These are phyloP conservation scores for Mesorhabditis belari DNA, from an alignment of 2,888 invertebrate genomes.

Conservation along the genomic window DNA sequence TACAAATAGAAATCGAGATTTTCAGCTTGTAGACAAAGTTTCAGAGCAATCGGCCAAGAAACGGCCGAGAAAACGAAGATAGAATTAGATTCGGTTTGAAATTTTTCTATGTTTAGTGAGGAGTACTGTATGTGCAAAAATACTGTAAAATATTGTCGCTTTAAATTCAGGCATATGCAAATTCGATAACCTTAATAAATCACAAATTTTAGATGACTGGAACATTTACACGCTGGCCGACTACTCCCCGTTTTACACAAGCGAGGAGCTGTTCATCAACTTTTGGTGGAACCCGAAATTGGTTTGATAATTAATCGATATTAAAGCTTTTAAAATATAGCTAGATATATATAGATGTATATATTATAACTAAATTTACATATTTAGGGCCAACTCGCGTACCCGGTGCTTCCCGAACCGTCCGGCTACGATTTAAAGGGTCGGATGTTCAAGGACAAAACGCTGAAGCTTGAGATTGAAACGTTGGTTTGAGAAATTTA, in stretches of 20 bases:
- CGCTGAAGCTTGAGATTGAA: slow-evolving; percentile 35
- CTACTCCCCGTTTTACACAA: slow-evolving; percentile 78
- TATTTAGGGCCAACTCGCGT: slow-evolving; percentile 39
- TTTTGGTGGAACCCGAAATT: slow-evolving; percentile 44
- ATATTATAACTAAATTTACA: background rate
- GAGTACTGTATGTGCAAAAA: no score
- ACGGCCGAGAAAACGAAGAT: no score
- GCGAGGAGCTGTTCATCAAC: slow-evolving; percentile 60
- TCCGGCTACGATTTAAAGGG: slow-evolving; percentile 45
- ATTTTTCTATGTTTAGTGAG: no score
- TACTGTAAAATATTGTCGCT: no score
- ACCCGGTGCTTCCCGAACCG: slow-evolving; percentile 35
- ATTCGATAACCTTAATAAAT: no score
- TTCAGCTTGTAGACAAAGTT: no score
- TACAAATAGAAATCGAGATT: no score
- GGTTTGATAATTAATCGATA: background rate
- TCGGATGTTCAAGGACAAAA: slow-evolving; percentile 43
- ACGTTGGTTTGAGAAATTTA: slow-evolving; percentile 4
- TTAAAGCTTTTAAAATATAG: no score
- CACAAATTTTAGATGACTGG: slow-evolving; percentile 78
- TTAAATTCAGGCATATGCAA: no score
- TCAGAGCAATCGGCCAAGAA: no score
- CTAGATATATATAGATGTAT: background rate
- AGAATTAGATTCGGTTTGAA: no score
- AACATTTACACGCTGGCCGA: slow-evolving; percentile 90